Conservation (phyloP, 2,888 invertebrate genomes). For the Hylaea fasciaria region DNA sequence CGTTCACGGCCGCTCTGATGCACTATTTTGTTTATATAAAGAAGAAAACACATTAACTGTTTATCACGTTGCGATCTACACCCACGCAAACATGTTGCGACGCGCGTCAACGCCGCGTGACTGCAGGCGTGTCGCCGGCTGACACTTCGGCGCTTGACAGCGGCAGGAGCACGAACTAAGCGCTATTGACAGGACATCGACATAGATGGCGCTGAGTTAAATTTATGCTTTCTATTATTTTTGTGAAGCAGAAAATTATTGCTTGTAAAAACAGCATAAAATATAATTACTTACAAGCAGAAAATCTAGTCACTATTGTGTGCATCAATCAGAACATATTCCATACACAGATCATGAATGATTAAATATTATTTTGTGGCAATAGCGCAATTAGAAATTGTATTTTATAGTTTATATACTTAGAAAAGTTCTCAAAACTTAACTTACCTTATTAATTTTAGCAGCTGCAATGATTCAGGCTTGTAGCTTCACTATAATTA, state of each 20-base stretch:
- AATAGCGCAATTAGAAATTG: neutral
- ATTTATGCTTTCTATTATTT: constrained; percentile 15
- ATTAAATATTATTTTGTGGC: no score
- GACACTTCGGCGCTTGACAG: constrained; percentile 73
- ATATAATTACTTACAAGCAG: neutral
- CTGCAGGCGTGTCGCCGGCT: constrained; percentile 80
- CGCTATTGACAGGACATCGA: constrained; percentile 20
- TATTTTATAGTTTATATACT: neutral
- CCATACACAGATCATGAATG: no score
- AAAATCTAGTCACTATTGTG: no score
- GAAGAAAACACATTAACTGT: constrained; percentile 73
- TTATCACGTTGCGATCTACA: constrained; percentile 78
- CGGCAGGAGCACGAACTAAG: constrained; percentile 57
- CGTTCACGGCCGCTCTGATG: constrained; percentile 46
- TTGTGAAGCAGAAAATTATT: neutral
- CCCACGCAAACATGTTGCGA: constrained; percentile 78
- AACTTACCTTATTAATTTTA: constrained; percentile 35
- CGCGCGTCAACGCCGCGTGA: constrained; percentile 84
- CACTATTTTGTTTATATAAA: constrained; percentile 70
- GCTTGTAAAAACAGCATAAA: neutral
- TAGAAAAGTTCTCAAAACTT: constrained; percentile 13
- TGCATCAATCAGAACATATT: no score
- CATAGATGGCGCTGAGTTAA: constrained; percentile 68
- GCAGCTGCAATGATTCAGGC: constrained; percentile 17
- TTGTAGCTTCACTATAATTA: constrained; percentile 14